A percentile compares a stretch with the other conserved stretches of the same genome.
Evolutionary conservation across 2,888 invertebrate species (phyloP).

Genomic region (Mystacides longicornis): DNA sequence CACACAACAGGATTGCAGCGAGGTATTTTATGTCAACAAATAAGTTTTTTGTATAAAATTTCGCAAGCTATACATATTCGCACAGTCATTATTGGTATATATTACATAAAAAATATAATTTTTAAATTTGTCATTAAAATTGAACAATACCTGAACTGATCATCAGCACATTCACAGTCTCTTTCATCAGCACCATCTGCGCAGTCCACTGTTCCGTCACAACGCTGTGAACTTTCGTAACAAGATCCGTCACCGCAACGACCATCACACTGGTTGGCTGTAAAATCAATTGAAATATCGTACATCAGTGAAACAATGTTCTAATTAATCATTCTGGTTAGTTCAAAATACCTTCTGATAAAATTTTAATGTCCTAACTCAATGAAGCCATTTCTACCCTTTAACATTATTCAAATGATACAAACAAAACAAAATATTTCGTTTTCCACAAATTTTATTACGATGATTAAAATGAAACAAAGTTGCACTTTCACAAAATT

Average conservation of each 20-base stretch:
- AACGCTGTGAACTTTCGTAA: conserved; percentile 43
- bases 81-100: too few species aligned
- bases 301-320: too few species aligned
- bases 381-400: too few species aligned
- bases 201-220: conserved; percentile 50
- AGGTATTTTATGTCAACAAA: not conserved
- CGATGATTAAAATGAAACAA: too few species aligned
- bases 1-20: not conserved
- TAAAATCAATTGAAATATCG: conserved; percentile 20
- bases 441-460: too few species aligned
- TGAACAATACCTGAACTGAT: conserved; percentile 16
- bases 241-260: conserved; percentile 36
- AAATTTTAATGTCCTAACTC: too few species aligned
- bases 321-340: too few species aligned
- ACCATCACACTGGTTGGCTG: conserved; percentile 30
- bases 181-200: conserved; percentile 56
- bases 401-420: too few species aligned
- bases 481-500: too few species aligned
- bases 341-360: too few species aligned
- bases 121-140: not conserved
- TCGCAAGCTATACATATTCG: too few species aligned
- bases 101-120: not conserved
- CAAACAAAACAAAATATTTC: too few species aligned
- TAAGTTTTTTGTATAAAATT: not conserved
- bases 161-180: conserved; percentile 40